phyloP scores from a whole-genome alignment of 2,113 vertebrate species.

The Urocolius indicus region DNA sequence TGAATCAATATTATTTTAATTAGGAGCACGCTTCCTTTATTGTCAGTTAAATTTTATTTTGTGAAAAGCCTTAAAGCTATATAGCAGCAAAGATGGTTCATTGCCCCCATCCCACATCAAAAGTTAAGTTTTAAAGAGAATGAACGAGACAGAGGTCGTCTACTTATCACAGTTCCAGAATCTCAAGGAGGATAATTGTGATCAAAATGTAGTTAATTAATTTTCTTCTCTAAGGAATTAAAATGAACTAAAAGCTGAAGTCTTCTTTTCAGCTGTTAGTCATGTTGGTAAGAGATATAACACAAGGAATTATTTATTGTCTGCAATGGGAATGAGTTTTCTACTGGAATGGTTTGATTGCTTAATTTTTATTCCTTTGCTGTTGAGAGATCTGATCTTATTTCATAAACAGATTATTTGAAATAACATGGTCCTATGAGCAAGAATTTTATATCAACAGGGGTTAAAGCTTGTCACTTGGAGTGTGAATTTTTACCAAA shows the following conservation, averaged over 20 bases:
- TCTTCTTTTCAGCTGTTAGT: constrained; percentile 11
- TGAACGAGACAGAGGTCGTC: background rate
- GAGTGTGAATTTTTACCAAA: background rate
- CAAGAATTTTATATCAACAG: background rate
- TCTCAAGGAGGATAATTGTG: background rate
- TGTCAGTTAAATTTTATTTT: constrained; percentile 56
- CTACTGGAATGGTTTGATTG: background rate
- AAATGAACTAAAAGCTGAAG: constrained; percentile 29
- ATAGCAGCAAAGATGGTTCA: constrained; percentile 6
- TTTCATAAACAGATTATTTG: background rate
- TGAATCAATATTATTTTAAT: constrained; percentile 71
- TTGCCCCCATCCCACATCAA: constrained; percentile 5
- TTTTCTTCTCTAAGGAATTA: constrained; percentile 29
- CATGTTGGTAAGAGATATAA: background rate
- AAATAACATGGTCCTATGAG: background rate
- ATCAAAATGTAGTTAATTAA: constrained; percentile 45
- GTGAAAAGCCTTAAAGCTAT: constrained; percentile 41
- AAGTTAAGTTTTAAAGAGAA: constrained; percentile 51
- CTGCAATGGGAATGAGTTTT: background rate
- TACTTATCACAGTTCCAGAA: constrained; percentile 5
- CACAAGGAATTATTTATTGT: background rate
- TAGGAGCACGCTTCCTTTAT: constrained; percentile 49
- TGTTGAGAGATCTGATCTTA: background rate
- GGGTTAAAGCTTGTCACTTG: background rate
- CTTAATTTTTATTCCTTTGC: background rate